Evolutionary conservation across 2,888 invertebrate species (phyloP), one percentile per base, ranked within the genome.

Genomic region (Auanema sp.): DNA sequence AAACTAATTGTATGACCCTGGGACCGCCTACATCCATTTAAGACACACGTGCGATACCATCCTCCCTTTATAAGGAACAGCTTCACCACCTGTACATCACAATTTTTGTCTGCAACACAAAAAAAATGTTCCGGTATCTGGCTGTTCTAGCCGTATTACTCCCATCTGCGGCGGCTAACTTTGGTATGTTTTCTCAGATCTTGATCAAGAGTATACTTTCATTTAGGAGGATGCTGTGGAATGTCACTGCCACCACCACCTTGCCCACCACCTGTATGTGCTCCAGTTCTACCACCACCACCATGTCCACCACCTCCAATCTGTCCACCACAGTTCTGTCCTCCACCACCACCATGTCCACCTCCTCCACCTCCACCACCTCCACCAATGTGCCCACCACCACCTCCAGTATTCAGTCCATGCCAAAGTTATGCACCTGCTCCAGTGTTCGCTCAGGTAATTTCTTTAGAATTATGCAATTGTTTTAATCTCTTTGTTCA

Each of bases 281-380:
- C 68, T 41, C 71, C 72, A 25, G 64, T 66, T 18, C 76, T 72
- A 2, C 64, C 71, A 2, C 75, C 76, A 16, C 76, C 76, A 49
- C 79, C 80, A 8, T 79, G 78, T 54, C 79, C 80, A 49, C 78
- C 76, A 12, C 78, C 76, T 16, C 76, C 75, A 44, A 64, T 73
- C 33, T 78, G 78, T 47, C 79, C 78, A 11, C 80, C 59, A 0
- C 52, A 73, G 62, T 77, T 79, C 63, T 81, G 81, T 54, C 81
- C 81, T 23, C 77, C 79, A 57, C 78, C 78, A 1, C 70, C 74
- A 14, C 65, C 69, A 21, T 78, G 79, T 55, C 79, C 78, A 60
- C 76, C 78, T 43, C 75, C 74, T 16, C 78, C 76, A n/a, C 77
- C 76, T 24, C 77, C 77, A 41, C 78, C 78, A 21, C 79, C 79